A percentile compares a stretch with the other conserved stretches of the same genome.
Evolutionary conservation across 2,113 vertebrate species (phyloP).

Genomic region (Aspidoscelis tigris): DNA sequence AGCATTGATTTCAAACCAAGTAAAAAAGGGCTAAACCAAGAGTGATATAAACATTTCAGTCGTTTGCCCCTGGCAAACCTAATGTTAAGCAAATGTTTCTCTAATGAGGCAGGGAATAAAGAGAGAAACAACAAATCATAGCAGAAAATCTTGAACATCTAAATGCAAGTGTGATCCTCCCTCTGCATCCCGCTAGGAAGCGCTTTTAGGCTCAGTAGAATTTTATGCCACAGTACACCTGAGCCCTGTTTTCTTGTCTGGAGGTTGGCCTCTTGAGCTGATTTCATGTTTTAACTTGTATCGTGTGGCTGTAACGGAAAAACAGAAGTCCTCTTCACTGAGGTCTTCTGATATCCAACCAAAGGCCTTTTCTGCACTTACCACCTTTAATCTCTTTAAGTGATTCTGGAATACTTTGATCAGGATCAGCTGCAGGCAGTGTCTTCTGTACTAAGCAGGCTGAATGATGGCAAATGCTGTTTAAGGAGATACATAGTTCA

Average conservation of each 20-base stretch:
- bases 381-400: too few species aligned
- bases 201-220: background rate
- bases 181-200: background rate
- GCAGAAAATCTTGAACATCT: background rate
- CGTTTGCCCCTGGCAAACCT: constrained; percentile 17
- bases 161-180: background rate
- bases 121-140: background rate
- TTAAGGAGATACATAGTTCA: too few species aligned
- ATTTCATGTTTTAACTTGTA: background rate
- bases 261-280: background rate
- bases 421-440: too few species aligned
- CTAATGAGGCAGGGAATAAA: constrained; percentile 36
- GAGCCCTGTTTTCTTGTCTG: background rate
- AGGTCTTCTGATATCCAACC: background rate
- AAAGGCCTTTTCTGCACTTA: background rate
- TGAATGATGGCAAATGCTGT: too few species aligned
- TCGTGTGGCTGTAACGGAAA: background rate
- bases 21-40: background rate
- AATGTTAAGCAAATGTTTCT: background rate
- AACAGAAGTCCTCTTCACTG: background rate
- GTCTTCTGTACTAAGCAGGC: too few species aligned
- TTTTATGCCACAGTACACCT: background rate
- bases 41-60: background rate
- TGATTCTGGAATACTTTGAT: too few species aligned
- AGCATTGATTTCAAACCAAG: background rate